Evolutionary conservation across 2,888 invertebrate genomes (phyloP).

Genomic region (Caenorhabditis drosophilae): DNA sequence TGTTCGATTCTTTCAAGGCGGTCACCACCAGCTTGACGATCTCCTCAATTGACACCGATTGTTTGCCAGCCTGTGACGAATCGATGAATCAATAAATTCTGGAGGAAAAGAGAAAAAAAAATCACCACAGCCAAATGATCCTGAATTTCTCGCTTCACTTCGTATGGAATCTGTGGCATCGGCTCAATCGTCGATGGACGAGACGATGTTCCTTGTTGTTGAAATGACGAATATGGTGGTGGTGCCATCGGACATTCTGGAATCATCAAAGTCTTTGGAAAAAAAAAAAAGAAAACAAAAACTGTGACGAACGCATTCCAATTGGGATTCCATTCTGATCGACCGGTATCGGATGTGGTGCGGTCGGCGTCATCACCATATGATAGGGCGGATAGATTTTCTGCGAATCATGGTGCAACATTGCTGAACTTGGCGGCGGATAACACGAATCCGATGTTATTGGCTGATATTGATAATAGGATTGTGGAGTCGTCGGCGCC

Average conservation of each 20-base stretch:
- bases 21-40: constrained; percentile 58
- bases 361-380: constrained; percentile 34
- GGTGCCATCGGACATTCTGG: constrained; percentile 39
- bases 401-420: constrained; percentile 16
- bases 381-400: constrained; percentile 28
- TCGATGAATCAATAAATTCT: no score
- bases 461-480: constrained; percentile 10
- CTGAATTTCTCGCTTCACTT: constrained; percentile 31
- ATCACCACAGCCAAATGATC: constrained; percentile 35
- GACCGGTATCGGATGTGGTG: constrained; percentile 34
- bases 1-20: constrained; percentile 50
- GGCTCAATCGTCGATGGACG: neutral
- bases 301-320: constrained; percentile 33
- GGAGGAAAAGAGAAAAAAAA: no score
- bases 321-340: constrained; percentile 31
- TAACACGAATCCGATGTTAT: no score
- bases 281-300: neutral
- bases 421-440: constrained; percentile 7
- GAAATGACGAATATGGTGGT: constrained; percentile 29
- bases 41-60: constrained; percentile 52
- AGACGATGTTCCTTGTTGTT: constrained; percentile 10
- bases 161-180: constrained; percentile 13
- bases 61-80: constrained; percentile 17
- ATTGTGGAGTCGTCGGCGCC: constrained; percentile 35
- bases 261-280: neutral